phyloP scores from a whole-genome alignment of 2,797 vertebrate species.

The Lates japonicus region DNA sequence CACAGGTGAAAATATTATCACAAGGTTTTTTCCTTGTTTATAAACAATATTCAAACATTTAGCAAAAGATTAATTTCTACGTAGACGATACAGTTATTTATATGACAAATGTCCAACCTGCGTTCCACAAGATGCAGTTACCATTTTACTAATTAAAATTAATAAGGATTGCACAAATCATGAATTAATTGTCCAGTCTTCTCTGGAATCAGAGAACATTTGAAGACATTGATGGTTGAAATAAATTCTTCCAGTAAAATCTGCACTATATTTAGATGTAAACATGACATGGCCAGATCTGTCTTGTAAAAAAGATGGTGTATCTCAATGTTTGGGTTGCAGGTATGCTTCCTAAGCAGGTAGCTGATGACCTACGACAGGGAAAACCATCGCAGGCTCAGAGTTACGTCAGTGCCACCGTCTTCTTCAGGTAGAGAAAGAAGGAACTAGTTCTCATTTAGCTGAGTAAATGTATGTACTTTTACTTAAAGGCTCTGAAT shows the following conservation, averaged over 20 bases:
- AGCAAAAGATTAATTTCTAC: background rate
- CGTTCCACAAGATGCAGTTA: background rate
- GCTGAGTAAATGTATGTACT: background rate
- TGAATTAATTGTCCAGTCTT: no score
- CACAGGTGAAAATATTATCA: no score
- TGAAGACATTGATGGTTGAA: no score
- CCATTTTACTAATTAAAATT: no score
- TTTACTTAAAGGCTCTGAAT: background rate
- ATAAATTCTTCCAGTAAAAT: background rate
- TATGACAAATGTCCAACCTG: no score
- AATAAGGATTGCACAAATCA: no score
- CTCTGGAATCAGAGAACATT: no score
- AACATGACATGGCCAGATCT: no score
- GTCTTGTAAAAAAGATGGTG: no score
- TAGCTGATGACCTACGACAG: conserved; percentile 90
- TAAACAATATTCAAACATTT: background rate
- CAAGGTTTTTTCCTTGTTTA: no score
- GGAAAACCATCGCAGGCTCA: conserved; percentile 87
- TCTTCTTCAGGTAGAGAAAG: conserved; percentile 90
- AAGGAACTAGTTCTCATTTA: background rate
- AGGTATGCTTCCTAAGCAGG: conserved; percentile 91
- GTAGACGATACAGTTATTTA: conserved; percentile 5
- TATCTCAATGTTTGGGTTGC: conserved; percentile 10
- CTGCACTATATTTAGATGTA: no score
- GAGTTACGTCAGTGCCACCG: conserved; percentile 89